Evolutionary conservation across 2,888 invertebrate genomes (phyloP).

Genomic region (Stegana nigrithorax): DNA sequence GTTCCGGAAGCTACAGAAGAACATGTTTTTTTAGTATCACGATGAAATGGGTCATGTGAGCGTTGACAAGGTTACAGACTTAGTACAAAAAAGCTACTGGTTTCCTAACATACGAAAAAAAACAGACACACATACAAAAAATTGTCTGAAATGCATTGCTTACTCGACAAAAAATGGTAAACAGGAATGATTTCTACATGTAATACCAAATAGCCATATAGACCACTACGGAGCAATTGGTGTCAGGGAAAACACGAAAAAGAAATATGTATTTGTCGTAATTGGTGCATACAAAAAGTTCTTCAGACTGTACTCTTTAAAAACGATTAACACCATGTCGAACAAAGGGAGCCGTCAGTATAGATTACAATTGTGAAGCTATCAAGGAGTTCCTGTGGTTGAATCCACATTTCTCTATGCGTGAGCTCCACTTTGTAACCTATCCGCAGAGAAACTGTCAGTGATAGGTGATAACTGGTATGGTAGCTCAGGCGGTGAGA

Average conservation of each 20-base stretch:
- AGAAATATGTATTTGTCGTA: neutral
- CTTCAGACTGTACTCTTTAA: neutral
- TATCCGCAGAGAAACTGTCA: conserved; percentile 40
- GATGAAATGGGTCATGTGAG: conserved; percentile 11
- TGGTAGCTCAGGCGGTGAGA: no score
- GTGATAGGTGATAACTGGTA: conserved; percentile 38
- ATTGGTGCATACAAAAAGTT: neutral
- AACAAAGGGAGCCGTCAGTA: conserved; percentile 38
- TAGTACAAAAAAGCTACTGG: conserved; percentile 10
- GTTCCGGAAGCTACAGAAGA: neutral
- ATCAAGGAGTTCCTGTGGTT: no score
- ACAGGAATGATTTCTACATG: neutral
- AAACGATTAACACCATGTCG: conserved; percentile 18
- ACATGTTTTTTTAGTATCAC: neutral
- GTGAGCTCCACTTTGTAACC: conserved; percentile 37
- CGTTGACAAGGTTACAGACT: conserved; percentile 11
- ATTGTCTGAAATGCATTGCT: conserved; percentile 9
- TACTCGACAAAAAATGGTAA: neutral
- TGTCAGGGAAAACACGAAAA: neutral
- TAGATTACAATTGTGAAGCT: no score
- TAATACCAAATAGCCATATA: neutral
- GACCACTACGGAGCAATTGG: neutral
- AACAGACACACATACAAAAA: neutral
- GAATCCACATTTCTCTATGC: no score
- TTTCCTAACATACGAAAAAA: conserved; percentile 13